Evolutionary conservation across 2,888 invertebrate species (phyloP).

Genomic region (Trichacis sp.): DNA sequence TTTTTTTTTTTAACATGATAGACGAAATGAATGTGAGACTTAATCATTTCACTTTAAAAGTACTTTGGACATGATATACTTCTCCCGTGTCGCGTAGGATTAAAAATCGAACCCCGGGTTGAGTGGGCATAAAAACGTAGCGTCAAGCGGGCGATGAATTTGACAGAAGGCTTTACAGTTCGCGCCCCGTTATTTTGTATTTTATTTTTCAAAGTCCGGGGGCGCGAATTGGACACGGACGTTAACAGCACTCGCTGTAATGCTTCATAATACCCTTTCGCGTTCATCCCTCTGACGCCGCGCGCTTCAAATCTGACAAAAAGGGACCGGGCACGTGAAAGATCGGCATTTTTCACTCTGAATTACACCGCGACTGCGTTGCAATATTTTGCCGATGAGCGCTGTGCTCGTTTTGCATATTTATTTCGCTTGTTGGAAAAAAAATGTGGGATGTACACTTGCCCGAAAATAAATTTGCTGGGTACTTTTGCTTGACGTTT

Average conservation of each 20-base stretch:
- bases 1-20: no score
- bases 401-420: background rate
- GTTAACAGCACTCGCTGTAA: constrained; percentile 66
- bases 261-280: constrained; percentile 61
- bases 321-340: constrained; percentile 32
- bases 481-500: no score
- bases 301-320: constrained; percentile 30
- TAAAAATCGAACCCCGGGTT: no score
- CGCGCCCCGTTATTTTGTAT: constrained; percentile 60
- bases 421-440: background rate
- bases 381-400: constrained; percentile 32
- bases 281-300: constrained; percentile 26
- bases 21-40: no score
- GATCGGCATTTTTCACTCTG: constrained; percentile 51
- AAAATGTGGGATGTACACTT: background rate
- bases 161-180: constrained; percentile 64
- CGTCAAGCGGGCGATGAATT: constrained; percentile 56
- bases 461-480: no score
- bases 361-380: constrained; percentile 47
- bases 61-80: no score
- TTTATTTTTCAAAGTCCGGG: constrained; percentile 58
- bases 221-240: constrained; percentile 64
- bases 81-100: no score
- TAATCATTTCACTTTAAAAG: no score
- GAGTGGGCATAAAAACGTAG: background rate